Conservation (phyloP, 92 coral and sea anemone species). For the Umimayanthus chanpuru region DNA sequence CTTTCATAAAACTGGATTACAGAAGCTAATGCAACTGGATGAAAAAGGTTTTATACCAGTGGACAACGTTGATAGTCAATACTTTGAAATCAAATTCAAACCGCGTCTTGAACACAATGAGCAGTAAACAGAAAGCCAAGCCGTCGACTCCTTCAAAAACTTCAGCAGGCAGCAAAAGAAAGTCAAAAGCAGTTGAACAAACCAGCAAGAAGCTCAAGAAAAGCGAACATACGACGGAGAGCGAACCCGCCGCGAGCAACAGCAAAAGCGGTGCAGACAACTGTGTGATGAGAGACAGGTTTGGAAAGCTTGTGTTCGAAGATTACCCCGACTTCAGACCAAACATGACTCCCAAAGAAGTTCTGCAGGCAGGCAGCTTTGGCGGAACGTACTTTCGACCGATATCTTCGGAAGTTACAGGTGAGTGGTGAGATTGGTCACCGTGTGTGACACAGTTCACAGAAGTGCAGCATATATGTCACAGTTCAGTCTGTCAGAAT, state of each 20-base stretch:
- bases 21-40: neutral
- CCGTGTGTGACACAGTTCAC: too few species aligned
- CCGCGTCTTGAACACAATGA: neutral
- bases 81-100: neutral
- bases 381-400: conserved; percentile 87
- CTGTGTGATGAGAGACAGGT: conserved; percentile 64
- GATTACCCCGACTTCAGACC: conserved; percentile 86
- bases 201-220: conserved; percentile 10
- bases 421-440: conserved; percentile 52
- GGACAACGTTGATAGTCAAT: neutral
- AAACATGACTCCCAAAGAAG: conserved; percentile 81
- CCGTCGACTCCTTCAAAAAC: neutral
- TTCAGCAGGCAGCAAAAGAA: conserved; percentile 17
- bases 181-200: conserved; percentile 9
- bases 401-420: conserved; percentile 73
- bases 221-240: neutral
- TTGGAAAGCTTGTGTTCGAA: conserved; percentile 70
- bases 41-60: neutral
- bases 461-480: too few species aligned
- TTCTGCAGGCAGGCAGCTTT: conserved; percentile 85
- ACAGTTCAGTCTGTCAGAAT: neutral
- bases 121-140: neutral
- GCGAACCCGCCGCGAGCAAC: neutral
- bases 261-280: neutral
- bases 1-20: neutral